Base-by-base conservation (phyloP, 2,797 vertebrate genomes). In the Sarcophilus harrisii region DNA sequence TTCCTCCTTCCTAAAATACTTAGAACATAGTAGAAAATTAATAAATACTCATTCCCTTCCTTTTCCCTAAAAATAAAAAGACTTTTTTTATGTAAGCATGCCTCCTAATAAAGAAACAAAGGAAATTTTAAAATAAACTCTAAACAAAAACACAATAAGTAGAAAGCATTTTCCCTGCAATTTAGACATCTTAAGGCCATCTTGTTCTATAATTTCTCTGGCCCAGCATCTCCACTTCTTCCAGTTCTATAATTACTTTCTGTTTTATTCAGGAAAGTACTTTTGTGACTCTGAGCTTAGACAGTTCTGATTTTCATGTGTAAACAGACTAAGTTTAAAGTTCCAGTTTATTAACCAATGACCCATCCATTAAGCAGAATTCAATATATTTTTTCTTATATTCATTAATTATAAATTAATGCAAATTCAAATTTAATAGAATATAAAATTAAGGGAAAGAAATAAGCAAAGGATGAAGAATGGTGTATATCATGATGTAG, bases 371-470 rank as follows among this genome's bases (percentile, higher is more conserved):
- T 93, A 94, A 58, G 57, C 38, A 92, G 24, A 96, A 29, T 57
- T 95, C 58, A 32, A 66, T 55, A 28, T 32, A 54, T 90, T 95
- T 92, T 95, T 98, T 94, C 95, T 97, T 96, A 28, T 66, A 92
- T 93, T 90, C 94, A 97, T 96, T 97, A 98, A 97, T 96, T 96
- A 96, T 94, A 96, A 90, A 96, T 81, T 92, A 95, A 96, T 98
- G 98, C 94, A 93, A 96, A 96, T 92, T 97, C 92, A 96, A 96
- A 81, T 73, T 97, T 92, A 96, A 95, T 21, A 87, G 93, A 97
- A 96, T 96, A 96, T 0, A 0, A 81, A 59, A 96, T 93, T 66
- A 96, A 96, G 58, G 57, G 52, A 93, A 91, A 97, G 66, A 97
- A 95, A 97, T 66, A 95, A 81, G 93, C 96, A 90, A 57, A 49